Evolutionary conservation across 2,113 vertebrate species (phyloP).

Genomic region (Rhizomys pruinosus): DNA sequence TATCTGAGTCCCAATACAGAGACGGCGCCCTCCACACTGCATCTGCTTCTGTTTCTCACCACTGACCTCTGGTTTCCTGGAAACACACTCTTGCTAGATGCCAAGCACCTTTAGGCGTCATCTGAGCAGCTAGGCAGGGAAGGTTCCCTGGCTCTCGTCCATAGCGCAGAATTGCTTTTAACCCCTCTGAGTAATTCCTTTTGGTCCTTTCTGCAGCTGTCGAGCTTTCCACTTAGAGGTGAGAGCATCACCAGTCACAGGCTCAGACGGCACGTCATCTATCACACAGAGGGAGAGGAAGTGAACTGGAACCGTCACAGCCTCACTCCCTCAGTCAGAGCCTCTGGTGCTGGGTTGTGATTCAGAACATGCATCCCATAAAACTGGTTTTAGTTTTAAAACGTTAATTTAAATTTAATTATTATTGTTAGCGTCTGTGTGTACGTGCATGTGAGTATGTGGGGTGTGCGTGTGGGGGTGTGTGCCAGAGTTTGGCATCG

Average conservation of each 20-base stretch:
- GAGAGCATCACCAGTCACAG: neutral
- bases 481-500: neutral
- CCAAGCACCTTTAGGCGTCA: neutral
- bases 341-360: neutral
- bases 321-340: neutral
- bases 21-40: neutral
- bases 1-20: neutral
- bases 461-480: neutral
- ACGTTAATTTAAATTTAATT: neutral
- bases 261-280: neutral
- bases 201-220: neutral
- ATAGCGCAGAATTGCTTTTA: conserved; percentile 3
- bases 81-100: neutral
- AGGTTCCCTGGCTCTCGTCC: neutral
- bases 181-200: conserved; percentile 20
- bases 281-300: neutral
- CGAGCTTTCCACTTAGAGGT: conserved; percentile 9
- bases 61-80: neutral
- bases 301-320: neutral
- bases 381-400: neutral
- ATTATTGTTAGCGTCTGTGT: neutral
- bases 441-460: neutral
- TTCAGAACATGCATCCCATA: neutral
- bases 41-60: neutral
- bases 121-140: conserved; percentile 1